Conservation (phyloP, 2,113 vertebrate genomes). For the Melanocharis versteri region DNA sequence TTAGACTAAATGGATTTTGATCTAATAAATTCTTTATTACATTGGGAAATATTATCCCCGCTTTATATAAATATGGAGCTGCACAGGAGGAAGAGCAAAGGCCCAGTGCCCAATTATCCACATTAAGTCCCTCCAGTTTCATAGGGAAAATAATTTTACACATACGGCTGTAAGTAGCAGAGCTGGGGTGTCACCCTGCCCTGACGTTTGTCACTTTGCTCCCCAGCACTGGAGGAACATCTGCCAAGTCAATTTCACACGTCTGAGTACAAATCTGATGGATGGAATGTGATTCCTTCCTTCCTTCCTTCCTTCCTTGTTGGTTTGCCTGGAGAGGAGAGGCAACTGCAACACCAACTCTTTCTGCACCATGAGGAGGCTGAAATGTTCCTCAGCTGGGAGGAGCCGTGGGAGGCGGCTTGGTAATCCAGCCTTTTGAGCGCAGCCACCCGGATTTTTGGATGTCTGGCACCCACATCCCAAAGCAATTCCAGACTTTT, state of each 20-base stretch:
- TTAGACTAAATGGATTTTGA: not conserved
- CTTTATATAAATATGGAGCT: not conserved
- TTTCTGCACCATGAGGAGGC: accelerated
- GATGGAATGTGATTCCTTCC: not conserved
- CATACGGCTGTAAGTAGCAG: accelerated
- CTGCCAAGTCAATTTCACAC: not conserved
- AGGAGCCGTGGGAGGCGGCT: not conserved
- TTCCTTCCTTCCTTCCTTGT: not conserved
- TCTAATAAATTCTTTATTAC: not conserved
- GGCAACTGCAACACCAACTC: not conserved
- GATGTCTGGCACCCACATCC: not conserved
- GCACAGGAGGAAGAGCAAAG: not conserved
- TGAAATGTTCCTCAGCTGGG: not conserved
- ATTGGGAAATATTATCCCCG: not conserved
- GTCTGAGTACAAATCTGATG: not conserved
- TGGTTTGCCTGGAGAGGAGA: not conserved
- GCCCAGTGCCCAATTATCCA: not conserved
- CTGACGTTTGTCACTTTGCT: not conserved
- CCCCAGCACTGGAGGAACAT: not conserved
- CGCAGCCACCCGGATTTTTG: not conserved
- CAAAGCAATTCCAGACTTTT: not conserved
- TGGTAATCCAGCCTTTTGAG: not conserved
- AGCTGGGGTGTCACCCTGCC: not conserved
- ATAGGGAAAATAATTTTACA: not conserved
- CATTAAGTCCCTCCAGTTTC: not conserved